Conservation (phyloP, 2,888 invertebrate genomes). For the Corythucha ciliata region DNA sequence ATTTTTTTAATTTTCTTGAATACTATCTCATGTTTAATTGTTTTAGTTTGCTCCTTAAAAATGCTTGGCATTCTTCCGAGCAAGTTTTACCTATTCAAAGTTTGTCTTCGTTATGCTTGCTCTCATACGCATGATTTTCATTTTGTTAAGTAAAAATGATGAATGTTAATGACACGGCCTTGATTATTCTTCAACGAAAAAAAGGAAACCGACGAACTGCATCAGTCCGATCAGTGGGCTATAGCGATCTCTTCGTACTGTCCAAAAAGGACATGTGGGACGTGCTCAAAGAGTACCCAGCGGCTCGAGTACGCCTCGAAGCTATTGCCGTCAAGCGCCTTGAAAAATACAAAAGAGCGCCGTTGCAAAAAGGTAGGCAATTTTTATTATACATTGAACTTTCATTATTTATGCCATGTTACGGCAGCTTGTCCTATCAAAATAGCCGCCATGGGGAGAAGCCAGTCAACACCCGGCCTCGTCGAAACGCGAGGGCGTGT, state of each 20-base stretch:
- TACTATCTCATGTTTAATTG: background rate
- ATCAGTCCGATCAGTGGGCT: conserved; percentile 94
- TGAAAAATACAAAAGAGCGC: conserved; percentile 94
- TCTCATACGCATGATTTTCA: too few relatives aligned
- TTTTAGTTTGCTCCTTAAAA: background rate
- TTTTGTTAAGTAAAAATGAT: too few relatives aligned
- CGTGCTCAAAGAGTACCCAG: conserved; percentile 91
- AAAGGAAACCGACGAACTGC: conserved; percentile 95
- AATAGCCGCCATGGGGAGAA: conserved; percentile 84
- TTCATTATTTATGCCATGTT: background rate
- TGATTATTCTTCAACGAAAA: too few relatives aligned
- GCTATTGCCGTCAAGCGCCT: conserved; percentile 95
- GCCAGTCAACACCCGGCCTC: conserved; percentile 91
- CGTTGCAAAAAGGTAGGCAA: conserved; percentile 82
- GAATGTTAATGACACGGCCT: too few relatives aligned
- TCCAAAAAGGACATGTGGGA: conserved; percentile 99
- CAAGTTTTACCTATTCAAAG: too few relatives aligned
- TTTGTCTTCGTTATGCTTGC: too few relatives aligned
- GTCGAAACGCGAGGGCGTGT: conserved; percentile 87
- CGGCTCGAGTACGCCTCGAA: conserved; percentile 86
- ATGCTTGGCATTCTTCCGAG: too few relatives aligned
- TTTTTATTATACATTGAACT: conserved; percentile 3
- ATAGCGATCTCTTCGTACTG: conserved; percentile 96
- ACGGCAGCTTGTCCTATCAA: background rate
- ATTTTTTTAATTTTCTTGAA: background rate